A percentile compares a stretch with the other conserved stretches of the same genome.
phyloP scores from a whole-genome alignment of 2,113 vertebrate genomes.

The Azemiops feae region DNA sequence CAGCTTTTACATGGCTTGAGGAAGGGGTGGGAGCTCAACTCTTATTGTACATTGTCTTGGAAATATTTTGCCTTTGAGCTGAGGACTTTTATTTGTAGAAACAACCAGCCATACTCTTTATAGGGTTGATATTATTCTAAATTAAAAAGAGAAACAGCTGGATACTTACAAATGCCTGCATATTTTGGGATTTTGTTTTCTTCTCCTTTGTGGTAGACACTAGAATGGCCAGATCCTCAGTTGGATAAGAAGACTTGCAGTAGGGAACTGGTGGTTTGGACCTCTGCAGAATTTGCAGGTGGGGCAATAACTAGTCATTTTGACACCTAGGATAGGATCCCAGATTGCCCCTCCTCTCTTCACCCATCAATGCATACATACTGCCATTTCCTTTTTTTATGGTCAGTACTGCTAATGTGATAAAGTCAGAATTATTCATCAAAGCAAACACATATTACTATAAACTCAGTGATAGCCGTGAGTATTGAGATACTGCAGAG shows the following conservation, averaged over 20 bases:
- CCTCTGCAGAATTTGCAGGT: not conserved
- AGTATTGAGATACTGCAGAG: not conserved
- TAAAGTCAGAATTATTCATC: not conserved
- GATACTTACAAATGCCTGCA: conserved; percentile 43
- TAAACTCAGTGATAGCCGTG: not conserved
- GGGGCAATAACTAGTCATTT: not conserved
- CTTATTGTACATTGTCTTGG: conserved; percentile 75
- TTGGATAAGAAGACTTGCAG: not conserved
- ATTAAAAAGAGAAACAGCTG: conserved; percentile 71
- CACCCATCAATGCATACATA: not conserved
- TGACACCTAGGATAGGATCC: not conserved
- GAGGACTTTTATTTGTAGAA: conserved; percentile 70
- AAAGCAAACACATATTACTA: not conserved
- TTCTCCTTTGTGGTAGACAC: conserved; percentile 13
- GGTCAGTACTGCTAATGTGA: not conserved
- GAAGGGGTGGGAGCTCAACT: conserved; percentile 42
- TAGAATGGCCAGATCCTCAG: not conserved
- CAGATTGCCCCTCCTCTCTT: not conserved
- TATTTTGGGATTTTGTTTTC: conserved; percentile 43
- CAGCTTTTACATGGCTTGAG: conserved; percentile 72
- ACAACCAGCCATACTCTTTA: conserved; percentile 56
- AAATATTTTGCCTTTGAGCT: conserved; percentile 73
- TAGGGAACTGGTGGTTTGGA: not conserved
- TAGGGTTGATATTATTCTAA: conserved; percentile 53
- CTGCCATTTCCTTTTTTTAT: not conserved